Conservation (phyloP, 2,888 invertebrate genomes). For the Drosophila gaucha region DNA sequence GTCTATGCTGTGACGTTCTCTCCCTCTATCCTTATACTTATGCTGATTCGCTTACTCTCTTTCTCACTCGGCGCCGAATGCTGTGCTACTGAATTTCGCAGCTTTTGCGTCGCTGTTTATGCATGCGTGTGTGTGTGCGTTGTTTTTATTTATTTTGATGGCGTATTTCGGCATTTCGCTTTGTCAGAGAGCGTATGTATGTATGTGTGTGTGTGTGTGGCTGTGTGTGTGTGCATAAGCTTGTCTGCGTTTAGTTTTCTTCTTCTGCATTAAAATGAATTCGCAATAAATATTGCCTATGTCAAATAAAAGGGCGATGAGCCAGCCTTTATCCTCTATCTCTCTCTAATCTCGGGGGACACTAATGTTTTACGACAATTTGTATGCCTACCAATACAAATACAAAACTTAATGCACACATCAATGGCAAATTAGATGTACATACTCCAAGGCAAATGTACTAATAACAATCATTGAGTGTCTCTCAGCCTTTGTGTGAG, state of each 20-base stretch:
- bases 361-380: constrained; percentile 79
- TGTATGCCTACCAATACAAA: constrained; percentile 43
- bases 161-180: constrained; percentile 74
- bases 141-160: constrained; percentile 77
- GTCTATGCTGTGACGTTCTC: constrained; percentile 21
- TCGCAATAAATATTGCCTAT: constrained; percentile 80
- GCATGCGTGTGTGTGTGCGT: constrained; percentile 35
- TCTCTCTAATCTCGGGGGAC: constrained; percentile 73
- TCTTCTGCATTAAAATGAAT: constrained; percentile 74
- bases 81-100: constrained; percentile 71
- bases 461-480: constrained; percentile 75
- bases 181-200: constrained; percentile 57
- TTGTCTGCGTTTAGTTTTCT: constrained; percentile 53
- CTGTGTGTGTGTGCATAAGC: constrained; percentile 31
- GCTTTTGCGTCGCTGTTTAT: constrained; percentile 52
- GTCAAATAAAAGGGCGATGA: constrained; percentile 80
- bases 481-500: constrained; percentile 15
- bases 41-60: constrained; percentile 27
- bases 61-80: constrained; percentile 63
- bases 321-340: constrained; percentile 58
- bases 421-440: constrained; percentile 78
- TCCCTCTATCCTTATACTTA: constrained; percentile 25
- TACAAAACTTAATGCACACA: constrained; percentile 72
- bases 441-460: constrained; percentile 71
- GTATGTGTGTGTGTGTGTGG: constrained; percentile 10